Conservation (phyloP, 1,140 invertebrate genomes). For the Vanessa tameamea region DNA sequence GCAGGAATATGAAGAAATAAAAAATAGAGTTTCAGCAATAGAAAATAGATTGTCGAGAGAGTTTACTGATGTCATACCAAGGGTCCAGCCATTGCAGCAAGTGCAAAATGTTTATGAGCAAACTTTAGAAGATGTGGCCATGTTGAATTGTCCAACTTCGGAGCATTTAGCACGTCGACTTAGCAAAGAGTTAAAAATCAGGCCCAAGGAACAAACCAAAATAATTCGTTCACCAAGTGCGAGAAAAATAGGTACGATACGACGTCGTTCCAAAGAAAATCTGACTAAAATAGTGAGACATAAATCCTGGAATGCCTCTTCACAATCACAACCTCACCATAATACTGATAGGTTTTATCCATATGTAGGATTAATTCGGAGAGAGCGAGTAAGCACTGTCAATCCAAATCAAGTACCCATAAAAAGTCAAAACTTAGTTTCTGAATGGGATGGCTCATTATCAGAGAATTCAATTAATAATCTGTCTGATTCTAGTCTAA, state of each 20-base stretch:
- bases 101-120: conserved; percentile 87
- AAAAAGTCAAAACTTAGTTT: conserved; percentile 39
- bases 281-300: conserved; percentile 73
- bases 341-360: conserved; percentile 69
- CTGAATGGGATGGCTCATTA: conserved; percentile 55
- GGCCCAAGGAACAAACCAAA: conserved; percentile 84
- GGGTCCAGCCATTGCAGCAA: conserved; percentile 73
- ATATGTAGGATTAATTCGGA: conserved; percentile 55
- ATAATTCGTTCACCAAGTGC: conserved; percentile 90
- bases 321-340: conserved; percentile 61
- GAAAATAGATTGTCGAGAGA: conserved; percentile 86
- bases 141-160: conserved; percentile 82
- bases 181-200: conserved; percentile 87
- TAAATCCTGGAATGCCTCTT: conserved; percentile 73
- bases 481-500: conserved; percentile 56
- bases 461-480: conserved; percentile 53
- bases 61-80: conserved; percentile 81
- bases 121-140: conserved; percentile 85
- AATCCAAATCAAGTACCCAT: conserved; percentile 48
- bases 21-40: conserved; percentile 86
- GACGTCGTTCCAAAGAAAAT: conserved; percentile 83
- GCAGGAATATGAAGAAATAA: conserved; percentile 88
- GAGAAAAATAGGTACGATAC: conserved; percentile 87
- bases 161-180: conserved; percentile 86
- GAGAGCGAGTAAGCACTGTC: conserved; percentile 55